Evolutionary conservation across 2,113 vertebrate species (phyloP).

Genomic region (Pachyramphus minor): DNA sequence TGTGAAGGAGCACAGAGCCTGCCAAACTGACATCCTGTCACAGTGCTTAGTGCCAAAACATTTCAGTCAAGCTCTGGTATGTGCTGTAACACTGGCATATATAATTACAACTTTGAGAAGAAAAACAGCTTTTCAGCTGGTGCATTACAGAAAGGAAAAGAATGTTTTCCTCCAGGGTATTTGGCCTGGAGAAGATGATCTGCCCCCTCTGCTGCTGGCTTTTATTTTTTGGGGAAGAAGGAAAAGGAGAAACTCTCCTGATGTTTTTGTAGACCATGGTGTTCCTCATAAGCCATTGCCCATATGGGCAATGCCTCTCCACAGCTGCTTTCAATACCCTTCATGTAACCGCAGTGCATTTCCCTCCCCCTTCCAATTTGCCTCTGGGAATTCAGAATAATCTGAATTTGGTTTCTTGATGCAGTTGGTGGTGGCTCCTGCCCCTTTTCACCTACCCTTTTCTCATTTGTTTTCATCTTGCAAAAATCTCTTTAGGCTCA

Average conservation of each 20-base stretch:
- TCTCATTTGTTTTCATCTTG: neutral
- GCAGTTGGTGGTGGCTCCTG: neutral
- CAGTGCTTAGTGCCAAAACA: neutral
- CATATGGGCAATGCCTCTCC: neutral
- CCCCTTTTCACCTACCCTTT: neutral
- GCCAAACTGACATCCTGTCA: neutral
- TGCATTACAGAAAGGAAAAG: neutral
- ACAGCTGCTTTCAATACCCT: neutral
- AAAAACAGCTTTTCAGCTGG: constrained; percentile 11
- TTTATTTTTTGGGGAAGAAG: neutral
- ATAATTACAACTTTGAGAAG: neutral
- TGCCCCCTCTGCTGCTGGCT: neutral
- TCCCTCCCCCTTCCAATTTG: neutral
- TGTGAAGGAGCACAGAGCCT: neutral
- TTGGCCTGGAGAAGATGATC: neutral
- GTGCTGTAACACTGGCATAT: neutral
- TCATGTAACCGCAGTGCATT: fast-evolving
- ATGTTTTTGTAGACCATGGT: neutral
- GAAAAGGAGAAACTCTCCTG: neutral
- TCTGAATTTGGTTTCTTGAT: fast-evolving
- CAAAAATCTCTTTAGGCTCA: neutral
- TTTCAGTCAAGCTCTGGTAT: neutral
- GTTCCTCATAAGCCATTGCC: neutral
- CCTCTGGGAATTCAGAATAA: neutral
- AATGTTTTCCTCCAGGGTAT: neutral